Evolutionary conservation across 2,797 vertebrate species (phyloP).

Genomic region (Myotis planiceps): DNA sequence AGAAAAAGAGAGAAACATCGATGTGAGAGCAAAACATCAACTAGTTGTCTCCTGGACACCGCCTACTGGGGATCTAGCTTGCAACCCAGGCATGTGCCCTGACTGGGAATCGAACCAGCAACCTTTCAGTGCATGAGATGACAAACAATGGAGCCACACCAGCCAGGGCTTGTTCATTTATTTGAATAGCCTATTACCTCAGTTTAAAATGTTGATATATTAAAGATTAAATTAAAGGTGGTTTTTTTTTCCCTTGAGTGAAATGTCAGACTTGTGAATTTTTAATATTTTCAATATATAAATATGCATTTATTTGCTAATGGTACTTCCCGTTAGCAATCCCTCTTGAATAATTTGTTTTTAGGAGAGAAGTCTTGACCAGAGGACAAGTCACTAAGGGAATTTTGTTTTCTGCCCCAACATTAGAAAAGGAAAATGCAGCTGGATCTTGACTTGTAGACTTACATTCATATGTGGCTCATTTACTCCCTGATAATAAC

Average conservation of each 20-base stretch:
- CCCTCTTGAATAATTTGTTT: slow-evolving; percentile 54
- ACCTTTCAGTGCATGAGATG: neutral
- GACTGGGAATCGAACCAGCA: neutral
- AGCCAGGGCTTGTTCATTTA: neutral
- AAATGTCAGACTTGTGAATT: slow-evolving; percentile 51
- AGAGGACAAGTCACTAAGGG: neutral
- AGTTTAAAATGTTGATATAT: slow-evolving; percentile 28
- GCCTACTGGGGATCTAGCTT: neutral
- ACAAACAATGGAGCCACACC: neutral
- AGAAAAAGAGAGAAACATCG: neutral
- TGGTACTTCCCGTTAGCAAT: slow-evolving; percentile 5
- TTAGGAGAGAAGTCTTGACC: slow-evolving; percentile 14
- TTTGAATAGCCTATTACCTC: slow-evolving; percentile 56
- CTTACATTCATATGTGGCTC: neutral
- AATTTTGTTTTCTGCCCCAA: slow-evolving; percentile 1
- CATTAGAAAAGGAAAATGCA: slow-evolving; percentile 4
- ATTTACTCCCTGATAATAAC: neutral
- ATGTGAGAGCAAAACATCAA: neutral
- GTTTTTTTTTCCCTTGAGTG: neutral
- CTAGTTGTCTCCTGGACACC: neutral
- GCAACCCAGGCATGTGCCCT: neutral
- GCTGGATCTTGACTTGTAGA: neutral
- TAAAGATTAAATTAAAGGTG: slow-evolving; percentile 53
- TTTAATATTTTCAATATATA: slow-evolving; percentile 24
- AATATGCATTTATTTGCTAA: slow-evolving; percentile 56